Evolutionary conservation across 2,113 vertebrate species (phyloP).

Genomic region (Aythya baeri): DNA sequence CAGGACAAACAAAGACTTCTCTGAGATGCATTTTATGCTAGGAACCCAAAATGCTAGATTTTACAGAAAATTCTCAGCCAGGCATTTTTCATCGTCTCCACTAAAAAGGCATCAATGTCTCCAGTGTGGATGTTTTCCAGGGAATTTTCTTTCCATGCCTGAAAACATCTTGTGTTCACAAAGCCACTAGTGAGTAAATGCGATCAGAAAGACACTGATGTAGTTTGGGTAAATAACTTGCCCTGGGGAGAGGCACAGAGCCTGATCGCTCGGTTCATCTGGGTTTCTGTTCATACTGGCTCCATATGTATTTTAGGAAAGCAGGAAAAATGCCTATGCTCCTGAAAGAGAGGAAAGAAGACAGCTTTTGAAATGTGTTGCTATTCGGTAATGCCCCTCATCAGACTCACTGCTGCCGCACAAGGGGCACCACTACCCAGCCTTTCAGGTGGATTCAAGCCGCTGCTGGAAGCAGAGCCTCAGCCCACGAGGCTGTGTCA

Average conservation of each 20-base stretch:
- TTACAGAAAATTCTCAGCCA: conserved; percentile 3
- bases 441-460: not conserved
- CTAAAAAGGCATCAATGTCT: conserved; percentile 19
- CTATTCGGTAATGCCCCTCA: conserved; percentile 1
- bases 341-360: not conserved
- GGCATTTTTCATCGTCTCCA: not conserved
- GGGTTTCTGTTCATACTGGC: conserved; percentile 8
- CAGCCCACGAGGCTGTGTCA: not conserved
- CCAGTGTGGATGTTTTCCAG: not conserved
- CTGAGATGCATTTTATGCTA: conserved; percentile 14
- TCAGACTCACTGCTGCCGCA: not conserved
- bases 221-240: conserved; percentile 34
- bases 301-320: conserved; percentile 2
- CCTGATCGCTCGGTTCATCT: not conserved
- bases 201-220: not conserved
- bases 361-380: not conserved
- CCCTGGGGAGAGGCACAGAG: not conserved
- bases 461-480: not conserved
- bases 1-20: conserved; percentile 9
- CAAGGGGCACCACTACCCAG: not conserved
- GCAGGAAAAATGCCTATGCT: not conserved
- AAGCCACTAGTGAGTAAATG: not conserved
- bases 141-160: conserved; percentile 15
- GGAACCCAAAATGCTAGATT: conserved; percentile 11
- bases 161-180: conserved; percentile 35